Evolutionary conservation across 2,797 vertebrate species (phyloP), one percentile per base, ranked within the genome.

Genomic region (Onychomys torridus): DNA sequence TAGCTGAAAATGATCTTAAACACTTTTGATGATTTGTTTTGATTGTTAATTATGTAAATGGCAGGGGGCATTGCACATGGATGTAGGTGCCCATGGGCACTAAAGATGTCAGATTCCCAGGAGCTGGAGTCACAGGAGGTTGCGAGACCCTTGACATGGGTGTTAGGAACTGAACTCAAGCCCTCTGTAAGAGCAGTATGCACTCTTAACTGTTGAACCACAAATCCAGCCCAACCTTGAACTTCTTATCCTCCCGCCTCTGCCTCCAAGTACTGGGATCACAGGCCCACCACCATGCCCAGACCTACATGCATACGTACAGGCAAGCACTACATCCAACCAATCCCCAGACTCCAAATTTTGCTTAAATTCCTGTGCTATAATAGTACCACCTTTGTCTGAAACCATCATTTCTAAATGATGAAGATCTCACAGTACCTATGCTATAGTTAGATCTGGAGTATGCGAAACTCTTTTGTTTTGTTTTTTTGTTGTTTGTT

Each of bases 321-420:
- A 21, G 37, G 37, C 57, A 83, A 63, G 8, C 79, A 21, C 37
- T 32, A 29, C 16, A 46, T 84, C n/a, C 81, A 46, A 46, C 57
- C 63, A 49, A 49, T 49, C 83, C 61, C 29, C 61, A 23, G 17
- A 63, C 40, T 71, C 49, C 49, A 55, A 8, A 65, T 76, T 78
- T 86, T 91, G 43, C 37, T 93, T 93, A 32, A 73, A 37, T 43
- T 63, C 40, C 69, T 77, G 86, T 78, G 46, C 92, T 95, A 49
- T 90, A 94, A 81, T 82, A 89, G 85, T 88, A 97, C 95, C 96
- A 32, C n/a, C 79, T 83, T 95, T 89, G 67, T 87, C 93, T 96
- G 98, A 97, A 95, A 97, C 98, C 88, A 94, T 95, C 95, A 29
- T 96, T 93, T 98, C 96, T 98, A 97, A 96, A 96, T 97, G 94